Base-by-base conservation (phyloP, 1,140 invertebrate genomes). In the Bombus haemorrhoidalis region DNA sequence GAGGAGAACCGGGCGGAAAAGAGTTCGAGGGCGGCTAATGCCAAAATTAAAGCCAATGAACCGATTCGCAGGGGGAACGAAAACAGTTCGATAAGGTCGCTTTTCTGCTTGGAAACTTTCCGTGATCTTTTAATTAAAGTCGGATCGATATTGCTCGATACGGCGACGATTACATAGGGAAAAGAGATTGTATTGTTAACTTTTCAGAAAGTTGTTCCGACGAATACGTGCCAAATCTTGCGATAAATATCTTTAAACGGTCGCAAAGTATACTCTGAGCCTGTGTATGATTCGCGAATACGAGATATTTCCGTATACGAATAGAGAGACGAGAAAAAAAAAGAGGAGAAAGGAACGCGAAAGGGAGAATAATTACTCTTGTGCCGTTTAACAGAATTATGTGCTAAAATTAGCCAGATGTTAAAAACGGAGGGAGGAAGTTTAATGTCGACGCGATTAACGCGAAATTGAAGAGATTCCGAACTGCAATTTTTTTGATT, bases 41-140 rank as follows among this genome's bases (percentile, higher is more conserved):
- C 47, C 47, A 53, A 53, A 53, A 53, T 53, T 53, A 53, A 53
- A 53, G 47, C 47, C 47, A 53, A 53, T 53, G 47, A 53, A 53
- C 47, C 47, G 47, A 53, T 53, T 53, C 47, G 18, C 18, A 53
- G 18, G 18, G 47, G 47, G 47, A 53, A 53, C 47, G 47, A 53
- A 53, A 53, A 53, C 47, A 53, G 47, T 53, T 53, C 47, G 47
- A 47, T n/a, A 80, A 77, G 68, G 53, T 79, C 83, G 85, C 83
- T 86, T 87, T 87, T 71, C 89, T 81, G 47, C 77, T 69, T 62
- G 86, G 82, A 74, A 86, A 76, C 78, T 82, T 87, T 41, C 79
- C 57, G 62, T 69, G 81, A 81, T 74, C 83, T 84, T 83, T 86
- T 90, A 91, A 91, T 91, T 91, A 79, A 82, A 90, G 71, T 32